Base-by-base conservation (phyloP, 64 coral and sea anemone genomes). In the Pachyseris speciosa region DNA sequence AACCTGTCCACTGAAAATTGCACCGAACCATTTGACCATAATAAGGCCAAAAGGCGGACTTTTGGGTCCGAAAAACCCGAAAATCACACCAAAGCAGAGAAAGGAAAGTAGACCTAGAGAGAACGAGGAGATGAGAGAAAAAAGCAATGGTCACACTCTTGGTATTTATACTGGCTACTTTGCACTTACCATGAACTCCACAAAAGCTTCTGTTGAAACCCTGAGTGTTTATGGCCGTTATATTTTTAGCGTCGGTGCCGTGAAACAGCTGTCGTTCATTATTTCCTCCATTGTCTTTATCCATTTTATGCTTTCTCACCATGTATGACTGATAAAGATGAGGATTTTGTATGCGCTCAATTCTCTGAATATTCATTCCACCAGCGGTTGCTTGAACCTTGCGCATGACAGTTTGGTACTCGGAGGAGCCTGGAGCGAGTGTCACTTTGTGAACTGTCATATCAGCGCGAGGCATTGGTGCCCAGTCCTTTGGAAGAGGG, bases 131-230 rank as follows among this genome's bases (percentile, higher is more conserved):
- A n/a, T n/a, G n/a, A n/a, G n/a, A n/a, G n/a, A n/a, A n/a, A n/a
- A n/a, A n/a, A n/a, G n/a, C n/a, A n/a, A n/a, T n/a, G n/a, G n/a
- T n/a, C n/a, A n/a, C n/a, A n/a, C n/a, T n/a, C 45, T 49, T 13
- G 45, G 13, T 49, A 49, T 49, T 13, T 49, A 49, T 49, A 49
- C 5, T 13, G 13, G 13, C 13, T 7, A 49, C 45, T 45, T 5
- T 11, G 26, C 28, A 20, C 75, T 39, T 9, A 80, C 75, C 75
- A 10, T 80, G 27, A 1, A 6, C 48, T 39, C 51, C 75, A 59
- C 49, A 58, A 11, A 80, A 80, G 17, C 75, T 80, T 59, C 75
- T 55, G 75, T 80, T 80, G 7, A 80, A 80, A 34, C 75, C 75
- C 10, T 80, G 75, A 22, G 74, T 31, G 74, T 78, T 78, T 22